phyloP scores from a whole-genome alignment of 2,113 vertebrate species.

The Corythaixoides concolor region DNA sequence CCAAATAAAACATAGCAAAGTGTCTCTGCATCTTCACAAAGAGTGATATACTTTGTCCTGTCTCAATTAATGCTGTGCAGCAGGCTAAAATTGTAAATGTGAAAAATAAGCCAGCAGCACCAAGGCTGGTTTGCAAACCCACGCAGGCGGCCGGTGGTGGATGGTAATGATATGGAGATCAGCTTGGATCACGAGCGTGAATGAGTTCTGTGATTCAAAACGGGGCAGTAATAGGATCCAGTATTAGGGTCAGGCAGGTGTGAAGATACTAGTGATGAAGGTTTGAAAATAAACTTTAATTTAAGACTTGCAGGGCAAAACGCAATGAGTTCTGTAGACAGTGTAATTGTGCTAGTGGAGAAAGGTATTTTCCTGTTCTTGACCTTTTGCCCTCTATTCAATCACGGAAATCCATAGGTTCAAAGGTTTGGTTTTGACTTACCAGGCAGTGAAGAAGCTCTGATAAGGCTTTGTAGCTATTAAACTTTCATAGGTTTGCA shows the following conservation, averaged over 20 bases:
- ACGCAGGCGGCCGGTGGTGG: neutral
- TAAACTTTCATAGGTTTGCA: constrained; percentile 33
- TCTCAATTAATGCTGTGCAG: neutral
- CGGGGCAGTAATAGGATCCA: constrained; percentile 1
- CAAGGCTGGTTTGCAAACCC: neutral
- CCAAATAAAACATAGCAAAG: neutral
- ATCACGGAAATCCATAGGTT: neutral
- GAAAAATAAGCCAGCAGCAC: neutral
- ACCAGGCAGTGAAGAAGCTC: neutral
- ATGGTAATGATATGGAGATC: neutral
- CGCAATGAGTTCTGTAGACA: neutral
- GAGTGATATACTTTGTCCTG: neutral
- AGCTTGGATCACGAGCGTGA: neutral
- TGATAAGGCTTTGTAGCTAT: constrained; percentile 31
- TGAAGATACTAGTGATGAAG: constrained; percentile 1
- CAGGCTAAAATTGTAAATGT: neutral
- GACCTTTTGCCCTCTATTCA: constrained; percentile 16
- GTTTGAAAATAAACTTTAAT: constrained; percentile 25
- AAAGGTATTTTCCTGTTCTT: constrained; percentile 8
- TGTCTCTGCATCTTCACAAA: neutral
- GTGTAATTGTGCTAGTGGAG: neutral
- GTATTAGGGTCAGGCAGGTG: constrained; percentile 18
- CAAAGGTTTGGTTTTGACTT: constrained; percentile 29
- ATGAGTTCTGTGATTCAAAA: neutral
- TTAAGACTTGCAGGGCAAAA: neutral